Conservation (phyloP, 2,888 invertebrate species). For the Luperina testacea region DNA sequence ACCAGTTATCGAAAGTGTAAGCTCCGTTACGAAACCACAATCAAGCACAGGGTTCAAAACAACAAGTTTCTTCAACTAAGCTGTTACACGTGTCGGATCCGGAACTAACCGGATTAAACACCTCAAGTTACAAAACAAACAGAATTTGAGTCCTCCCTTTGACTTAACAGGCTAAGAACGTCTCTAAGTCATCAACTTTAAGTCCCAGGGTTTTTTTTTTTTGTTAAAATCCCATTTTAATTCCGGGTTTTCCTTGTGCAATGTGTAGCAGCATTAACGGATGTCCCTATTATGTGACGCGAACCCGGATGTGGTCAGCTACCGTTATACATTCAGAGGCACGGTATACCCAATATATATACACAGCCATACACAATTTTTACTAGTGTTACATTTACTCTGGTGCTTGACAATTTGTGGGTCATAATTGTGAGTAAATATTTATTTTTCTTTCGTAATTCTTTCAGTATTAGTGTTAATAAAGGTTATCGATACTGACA, state of each 20-base stretch:
- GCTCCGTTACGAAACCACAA: slow-evolving; percentile 39
- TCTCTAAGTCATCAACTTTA: too few species aligned
- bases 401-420: slow-evolving; percentile 49
- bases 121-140: neutral
- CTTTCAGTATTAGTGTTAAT: neutral
- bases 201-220: neutral
- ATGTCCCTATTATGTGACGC: slow-evolving; percentile 72
- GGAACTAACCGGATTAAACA: slow-evolving; percentile 31
- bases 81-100: slow-evolving; percentile 25
- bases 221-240: neutral
- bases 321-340: slow-evolving; percentile 75
- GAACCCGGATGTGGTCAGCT: slow-evolving; percentile 80
- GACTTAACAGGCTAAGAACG: too few species aligned
- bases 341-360: slow-evolving; percentile 73
- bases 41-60: slow-evolving; percentile 17
- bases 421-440: slow-evolving; percentile 54
- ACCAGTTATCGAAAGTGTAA: slow-evolving; percentile 36
- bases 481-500: too few species aligned
- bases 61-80: slow-evolving; percentile 37
- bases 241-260: slow-evolving; percentile 32
- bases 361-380: slow-evolving; percentile 58
- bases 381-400: slow-evolving; percentile 54
- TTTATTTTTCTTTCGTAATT: slow-evolving; percentile 23
- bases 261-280: slow-evolving; percentile 57
- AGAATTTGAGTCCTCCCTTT: neutral